Percentiles rank a stretch among this genome's conserved stretches.
Evolutionary conservation across 2,888 invertebrate genomes (phyloP).

Genomic region (Napeogenes inachia): DNA sequence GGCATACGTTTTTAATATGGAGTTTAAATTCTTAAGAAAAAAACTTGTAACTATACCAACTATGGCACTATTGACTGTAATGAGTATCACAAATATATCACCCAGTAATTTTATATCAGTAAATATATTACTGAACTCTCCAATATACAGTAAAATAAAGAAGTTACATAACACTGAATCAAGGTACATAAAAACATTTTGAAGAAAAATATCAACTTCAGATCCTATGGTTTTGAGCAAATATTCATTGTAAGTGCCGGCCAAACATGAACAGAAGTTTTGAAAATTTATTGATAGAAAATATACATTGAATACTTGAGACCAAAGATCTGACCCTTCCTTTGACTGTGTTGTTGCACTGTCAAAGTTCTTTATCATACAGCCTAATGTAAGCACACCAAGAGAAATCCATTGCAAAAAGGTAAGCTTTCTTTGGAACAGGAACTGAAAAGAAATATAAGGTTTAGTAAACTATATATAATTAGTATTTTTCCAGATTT

Average conservation of each 20-base stretch:
- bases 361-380: conserved; percentile 91
- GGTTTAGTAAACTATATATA: not conserved
- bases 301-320: conserved; percentile 75
- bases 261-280: conserved; percentile 93
- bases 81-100: conserved; percentile 84
- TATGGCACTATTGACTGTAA: conserved; percentile 92
- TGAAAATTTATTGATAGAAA: conserved; percentile 84
- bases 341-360: conserved; percentile 59
- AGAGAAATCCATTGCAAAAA: conserved; percentile 92
- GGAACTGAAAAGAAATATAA: conserved; percentile 76
- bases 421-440: conserved; percentile 90
- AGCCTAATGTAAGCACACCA: conserved; percentile 90
- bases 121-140: conserved; percentile 80
- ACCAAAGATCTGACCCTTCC: conserved; percentile 48
- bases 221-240: conserved; percentile 90
- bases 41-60: conserved; percentile 96
- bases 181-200: conserved; percentile 96
- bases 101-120: conserved; percentile 76
- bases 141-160: conserved; percentile 82
- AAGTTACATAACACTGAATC: conserved; percentile 95
- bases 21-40: conserved; percentile 94
- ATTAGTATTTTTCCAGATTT: not conserved
- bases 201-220: conserved; percentile 91
- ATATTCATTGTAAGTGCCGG: conserved; percentile 97
- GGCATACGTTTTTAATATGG: conserved; percentile 96